These are phyloP conservation scores for Melanophora roralis DNA, from an alignment of 2,888 invertebrate species.

Conservation along the genomic window DNA sequence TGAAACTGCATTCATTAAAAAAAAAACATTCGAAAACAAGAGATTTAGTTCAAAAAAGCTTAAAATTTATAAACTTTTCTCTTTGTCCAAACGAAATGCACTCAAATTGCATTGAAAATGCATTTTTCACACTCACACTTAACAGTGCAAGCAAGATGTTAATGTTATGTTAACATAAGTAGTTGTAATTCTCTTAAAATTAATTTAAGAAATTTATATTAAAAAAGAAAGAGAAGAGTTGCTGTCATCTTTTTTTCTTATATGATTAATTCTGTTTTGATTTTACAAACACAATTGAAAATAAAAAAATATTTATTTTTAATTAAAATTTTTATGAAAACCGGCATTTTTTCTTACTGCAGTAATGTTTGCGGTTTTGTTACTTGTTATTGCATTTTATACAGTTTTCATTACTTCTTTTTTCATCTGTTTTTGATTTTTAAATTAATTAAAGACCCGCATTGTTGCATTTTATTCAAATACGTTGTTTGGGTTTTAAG, in stretches of 20 bases:
- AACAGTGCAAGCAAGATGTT: too few species aligned
- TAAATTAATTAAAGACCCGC: slow-evolving; percentile 19
- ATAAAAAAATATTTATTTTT: background rate
- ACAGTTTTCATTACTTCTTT: background rate
- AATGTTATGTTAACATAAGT: too few species aligned
- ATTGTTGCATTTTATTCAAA: slow-evolving; percentile 44
- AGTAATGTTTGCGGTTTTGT: slow-evolving; percentile 18
- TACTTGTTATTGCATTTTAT: background rate
- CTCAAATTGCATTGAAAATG: too few species aligned
- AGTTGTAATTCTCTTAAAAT: too few species aligned
- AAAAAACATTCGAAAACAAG: background rate
- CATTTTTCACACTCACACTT: too few species aligned
- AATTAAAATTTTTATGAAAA: slow-evolving; percentile 18
- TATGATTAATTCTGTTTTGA: background rate
- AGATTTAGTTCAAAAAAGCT: too few species aligned
- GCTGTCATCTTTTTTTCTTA: background rate
- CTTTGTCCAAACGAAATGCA: too few species aligned
- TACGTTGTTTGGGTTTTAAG: slow-evolving; percentile 9
- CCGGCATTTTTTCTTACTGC: slow-evolving; percentile 17
- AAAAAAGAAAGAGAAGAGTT: background rate
- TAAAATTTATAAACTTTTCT: too few species aligned
- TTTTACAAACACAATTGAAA: background rate
- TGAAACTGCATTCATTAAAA: too few species aligned
- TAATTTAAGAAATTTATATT: too few species aligned
- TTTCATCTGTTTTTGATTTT: background rate